These are phyloP conservation scores for Trachythela sp. DNA, from an alignment of 64 coral and sea anemone species.

Conservation along the genomic window DNA sequence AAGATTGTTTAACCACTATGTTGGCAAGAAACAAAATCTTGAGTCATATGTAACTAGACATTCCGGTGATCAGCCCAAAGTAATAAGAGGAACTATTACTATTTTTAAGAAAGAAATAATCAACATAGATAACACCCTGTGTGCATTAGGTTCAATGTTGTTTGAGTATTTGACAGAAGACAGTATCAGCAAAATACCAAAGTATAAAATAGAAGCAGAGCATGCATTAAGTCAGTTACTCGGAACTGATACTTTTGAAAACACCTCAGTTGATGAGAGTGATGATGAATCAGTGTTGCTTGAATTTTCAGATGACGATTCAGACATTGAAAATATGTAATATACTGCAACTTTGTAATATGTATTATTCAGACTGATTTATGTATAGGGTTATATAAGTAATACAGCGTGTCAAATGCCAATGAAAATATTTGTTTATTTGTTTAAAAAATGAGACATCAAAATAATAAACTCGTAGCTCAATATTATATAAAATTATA, in stretches of 20 bases:
- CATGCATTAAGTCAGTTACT: not conserved
- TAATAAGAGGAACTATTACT: not conserved
- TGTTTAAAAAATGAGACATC: no score
- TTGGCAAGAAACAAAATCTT: not conserved
- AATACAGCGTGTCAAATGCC: no score
- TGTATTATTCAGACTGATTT: not conserved
- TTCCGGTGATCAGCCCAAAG: not conserved
- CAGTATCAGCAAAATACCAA: not conserved
- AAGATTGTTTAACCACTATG: not conserved
- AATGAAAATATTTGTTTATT: no score
- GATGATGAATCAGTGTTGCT: not conserved
- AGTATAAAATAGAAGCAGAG: not conserved
- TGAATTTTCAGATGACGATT: not conserved
- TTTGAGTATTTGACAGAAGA: not conserved
- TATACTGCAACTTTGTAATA: not conserved
- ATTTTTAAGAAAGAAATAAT: not conserved
- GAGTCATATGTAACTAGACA: not conserved
- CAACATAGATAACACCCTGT: not conserved
- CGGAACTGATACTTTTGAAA: not conserved
- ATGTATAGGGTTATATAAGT: no score
- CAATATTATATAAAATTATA: no score
- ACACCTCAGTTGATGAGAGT: not conserved
- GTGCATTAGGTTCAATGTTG: not conserved
- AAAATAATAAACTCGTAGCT: no score
- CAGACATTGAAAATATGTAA: not conserved